Conservation (phyloP, 2,888 invertebrate genomes). For the Cantharis rufa region DNA sequence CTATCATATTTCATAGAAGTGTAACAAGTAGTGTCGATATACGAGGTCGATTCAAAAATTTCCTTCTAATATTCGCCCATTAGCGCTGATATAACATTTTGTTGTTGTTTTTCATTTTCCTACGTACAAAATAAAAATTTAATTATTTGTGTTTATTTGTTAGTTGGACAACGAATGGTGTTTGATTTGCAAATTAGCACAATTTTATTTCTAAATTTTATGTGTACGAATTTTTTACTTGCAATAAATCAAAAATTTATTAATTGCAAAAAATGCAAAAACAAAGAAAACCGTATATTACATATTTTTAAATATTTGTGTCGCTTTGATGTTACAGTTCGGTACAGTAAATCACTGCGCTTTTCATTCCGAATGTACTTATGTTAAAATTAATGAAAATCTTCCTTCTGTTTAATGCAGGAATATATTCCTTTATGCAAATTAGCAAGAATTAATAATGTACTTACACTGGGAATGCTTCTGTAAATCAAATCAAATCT, state of each 20-base stretch:
- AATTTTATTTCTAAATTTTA: background rate
- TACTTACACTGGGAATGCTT: no score
- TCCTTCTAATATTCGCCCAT: no score
- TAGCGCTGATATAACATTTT: background rate
- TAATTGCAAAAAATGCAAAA: no score
- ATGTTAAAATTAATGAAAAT: background rate
- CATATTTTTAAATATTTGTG: background rate
- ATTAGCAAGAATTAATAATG: no score
- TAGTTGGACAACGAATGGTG: background rate
- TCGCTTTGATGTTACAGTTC: background rate
- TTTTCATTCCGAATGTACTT: background rate
- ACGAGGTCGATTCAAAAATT: no score
- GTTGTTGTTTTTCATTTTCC: background rate
- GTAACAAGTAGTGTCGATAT: background rate
- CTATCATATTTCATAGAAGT: background rate
- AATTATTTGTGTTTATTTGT: background rate
- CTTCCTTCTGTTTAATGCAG: background rate
- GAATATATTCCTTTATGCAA: no score
- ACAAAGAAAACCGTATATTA: no score
- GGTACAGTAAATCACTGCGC: background rate
- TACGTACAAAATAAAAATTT: background rate
- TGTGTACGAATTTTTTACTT: no score
- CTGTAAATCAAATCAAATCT: no score
- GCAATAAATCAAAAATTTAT: no score
- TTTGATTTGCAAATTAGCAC: background rate